Evolutionary conservation across 2,888 invertebrate genomes (phyloP).

Genomic region (Pammene fasciana): DNA sequence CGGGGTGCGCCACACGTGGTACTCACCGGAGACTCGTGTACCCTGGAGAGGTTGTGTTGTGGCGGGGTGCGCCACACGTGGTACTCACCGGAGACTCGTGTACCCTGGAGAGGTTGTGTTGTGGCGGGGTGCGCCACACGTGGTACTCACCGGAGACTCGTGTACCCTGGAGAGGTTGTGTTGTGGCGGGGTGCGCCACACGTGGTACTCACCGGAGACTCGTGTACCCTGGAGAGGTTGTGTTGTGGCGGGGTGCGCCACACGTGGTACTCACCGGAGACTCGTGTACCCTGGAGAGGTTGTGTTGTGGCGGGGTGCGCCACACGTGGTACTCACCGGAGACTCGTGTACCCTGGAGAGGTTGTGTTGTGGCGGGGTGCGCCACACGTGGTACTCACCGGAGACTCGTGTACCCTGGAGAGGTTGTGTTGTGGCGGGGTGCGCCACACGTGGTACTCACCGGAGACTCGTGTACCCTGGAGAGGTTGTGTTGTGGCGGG

Average conservation of each 20-base stretch:
- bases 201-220: neutral
- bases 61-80: conserved; percentile 82
- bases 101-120: too few relatives aligned
- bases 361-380: too few relatives aligned
- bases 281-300: neutral
- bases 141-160: too few relatives aligned
- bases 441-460: neutral
- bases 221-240: neutral
- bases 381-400: neutral
- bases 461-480: too few relatives aligned
- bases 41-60: conserved; percentile 82
- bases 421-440: neutral
- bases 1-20: conserved; percentile 75
- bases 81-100: too few relatives aligned
- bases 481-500: conserved; percentile 49
- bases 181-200: neutral
- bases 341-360: too few relatives aligned
- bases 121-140: too few relatives aligned
- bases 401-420: neutral
- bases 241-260: neutral
- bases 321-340: too few relatives aligned
- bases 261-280: neutral
- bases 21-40: too few relatives aligned
- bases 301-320: too few relatives aligned
- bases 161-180: too few relatives aligned